These are phyloP conservation scores for Hydrochoerus hydrochaeris DNA, from an alignment of 2,113 vertebrate species.

Conservation along the genomic window DNA sequence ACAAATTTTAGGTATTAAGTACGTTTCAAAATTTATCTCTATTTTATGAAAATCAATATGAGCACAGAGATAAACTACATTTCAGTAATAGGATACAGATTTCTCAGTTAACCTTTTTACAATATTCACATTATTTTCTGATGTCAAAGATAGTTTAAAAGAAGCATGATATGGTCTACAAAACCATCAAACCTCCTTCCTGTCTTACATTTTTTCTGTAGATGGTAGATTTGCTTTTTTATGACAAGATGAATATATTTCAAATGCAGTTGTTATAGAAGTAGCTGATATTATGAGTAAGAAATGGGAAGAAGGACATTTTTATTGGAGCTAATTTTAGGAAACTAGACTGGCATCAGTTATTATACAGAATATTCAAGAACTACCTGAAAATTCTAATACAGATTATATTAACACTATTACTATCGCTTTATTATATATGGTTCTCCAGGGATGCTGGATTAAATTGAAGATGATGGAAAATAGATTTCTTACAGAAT, in stretches of 20 bases:
- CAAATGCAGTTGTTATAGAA: conserved; percentile 54
- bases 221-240: conserved; percentile 14
- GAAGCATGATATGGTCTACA: background rate
- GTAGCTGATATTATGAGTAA: conserved; percentile 65
- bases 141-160: conserved; percentile 61
- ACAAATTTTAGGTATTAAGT: conserved; percentile 49
- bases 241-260: conserved; percentile 33
- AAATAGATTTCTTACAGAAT: background rate
- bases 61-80: conserved; percentile 32
- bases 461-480: conserved; percentile 21
- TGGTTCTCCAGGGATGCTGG: background rate
- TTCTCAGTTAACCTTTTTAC: conserved; percentile 62
- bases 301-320: conserved; percentile 43
- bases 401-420: background rate
- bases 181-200: conserved; percentile 24
- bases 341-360: conserved; percentile 30
- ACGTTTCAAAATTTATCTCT: conserved; percentile 49
- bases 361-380: conserved; percentile 34
- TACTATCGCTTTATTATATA: background rate
- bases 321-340: conserved; percentile 45
- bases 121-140: conserved; percentile 58
- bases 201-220: background rate
- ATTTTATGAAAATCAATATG: conserved; percentile 75
- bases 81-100: background rate
- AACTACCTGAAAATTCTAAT: conserved; percentile 34